Percentiles rank a stretch among this genome's conserved stretches.
These are phyloP conservation scores for Episyrphus balteatus DNA, from an alignment of 1,140 invertebrate genomes.

Conservation along the genomic window DNA sequence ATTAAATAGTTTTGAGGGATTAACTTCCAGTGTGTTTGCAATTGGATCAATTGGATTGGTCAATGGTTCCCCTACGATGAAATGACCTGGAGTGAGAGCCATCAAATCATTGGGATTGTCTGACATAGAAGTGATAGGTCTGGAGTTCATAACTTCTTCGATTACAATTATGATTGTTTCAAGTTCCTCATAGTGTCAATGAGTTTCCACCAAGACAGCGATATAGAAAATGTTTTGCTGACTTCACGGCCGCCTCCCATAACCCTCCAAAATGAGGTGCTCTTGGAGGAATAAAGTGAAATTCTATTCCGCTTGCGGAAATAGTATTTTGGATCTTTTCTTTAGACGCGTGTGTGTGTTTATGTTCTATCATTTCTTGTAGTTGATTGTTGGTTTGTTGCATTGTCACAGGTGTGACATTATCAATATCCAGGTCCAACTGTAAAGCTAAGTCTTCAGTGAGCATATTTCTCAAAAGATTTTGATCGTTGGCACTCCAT, in stretches of 20 bases:
- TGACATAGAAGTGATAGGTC: constrained; percentile 15
- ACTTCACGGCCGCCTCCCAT: constrained; percentile 22
- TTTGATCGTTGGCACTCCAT: constrained; percentile 6
- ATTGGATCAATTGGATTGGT: constrained; percentile 9
- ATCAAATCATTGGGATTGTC: constrained; percentile 8
- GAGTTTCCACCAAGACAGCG: constrained; percentile 12
- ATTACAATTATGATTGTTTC: constrained; percentile 9
- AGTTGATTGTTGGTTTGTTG: constrained; percentile 13
- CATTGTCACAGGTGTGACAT: too few species aligned
- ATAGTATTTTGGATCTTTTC: background rate
- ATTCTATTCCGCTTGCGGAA: constrained; percentile 11
- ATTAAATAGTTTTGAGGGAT: background rate
- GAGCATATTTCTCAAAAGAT: constrained; percentile 2
- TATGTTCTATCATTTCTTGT: background rate
- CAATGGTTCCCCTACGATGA: constrained; percentile 25
- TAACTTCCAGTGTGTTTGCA: too few species aligned
- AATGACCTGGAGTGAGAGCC: constrained; percentile 27
- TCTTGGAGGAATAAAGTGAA: constrained; percentile 14
- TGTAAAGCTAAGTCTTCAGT: background rate
- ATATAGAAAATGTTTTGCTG: constrained; percentile 16
- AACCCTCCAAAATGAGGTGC: constrained; percentile 22
- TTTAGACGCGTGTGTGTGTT: background rate
- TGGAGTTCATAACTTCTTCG: constrained; percentile 20
- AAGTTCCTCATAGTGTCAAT: constrained; percentile 13
- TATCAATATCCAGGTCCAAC: background rate